Evolutionary conservation across 2,113 vertebrate species (phyloP).

Genomic region (Anhinga anhinga): DNA sequence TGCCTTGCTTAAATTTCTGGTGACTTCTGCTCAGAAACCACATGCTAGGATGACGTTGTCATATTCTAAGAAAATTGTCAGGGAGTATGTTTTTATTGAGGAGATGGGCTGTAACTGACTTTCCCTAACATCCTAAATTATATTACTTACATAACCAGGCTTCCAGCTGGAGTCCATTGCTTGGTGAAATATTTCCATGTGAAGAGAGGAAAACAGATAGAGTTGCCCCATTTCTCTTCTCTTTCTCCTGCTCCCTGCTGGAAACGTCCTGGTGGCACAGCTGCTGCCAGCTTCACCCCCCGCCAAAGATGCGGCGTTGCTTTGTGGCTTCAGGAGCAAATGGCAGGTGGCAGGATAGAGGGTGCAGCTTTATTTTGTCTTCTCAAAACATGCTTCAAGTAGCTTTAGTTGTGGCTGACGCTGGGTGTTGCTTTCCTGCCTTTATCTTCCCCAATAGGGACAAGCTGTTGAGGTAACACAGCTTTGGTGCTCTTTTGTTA

Average conservation of each 20-base stretch:
- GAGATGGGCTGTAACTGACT: neutral
- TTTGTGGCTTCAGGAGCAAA: neutral
- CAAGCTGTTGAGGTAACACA: neutral
- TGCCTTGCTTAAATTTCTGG: neutral
- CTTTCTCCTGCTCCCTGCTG: neutral
- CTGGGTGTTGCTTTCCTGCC: accelerated
- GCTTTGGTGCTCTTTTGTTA: neutral
- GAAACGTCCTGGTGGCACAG: neutral
- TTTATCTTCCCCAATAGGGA: neutral
- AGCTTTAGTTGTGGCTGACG: neutral
- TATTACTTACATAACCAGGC: neutral
- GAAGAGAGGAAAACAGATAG: neutral
- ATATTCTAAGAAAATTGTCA: neutral
- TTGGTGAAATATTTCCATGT: neutral
- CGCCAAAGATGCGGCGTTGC: neutral
- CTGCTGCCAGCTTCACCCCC: neutral
- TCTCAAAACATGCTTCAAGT: neutral
- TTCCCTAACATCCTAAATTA: neutral
- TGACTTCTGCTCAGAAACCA: neutral
- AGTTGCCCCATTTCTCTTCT: neutral
- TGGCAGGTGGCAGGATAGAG: neutral
- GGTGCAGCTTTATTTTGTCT: neutral
- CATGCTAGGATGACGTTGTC: neutral
- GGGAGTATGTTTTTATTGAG: neutral
- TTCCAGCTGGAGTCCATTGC: neutral